Base-by-base conservation (phyloP, 2,797 vertebrate genomes). In the Brachyalestes nurse region DNA sequence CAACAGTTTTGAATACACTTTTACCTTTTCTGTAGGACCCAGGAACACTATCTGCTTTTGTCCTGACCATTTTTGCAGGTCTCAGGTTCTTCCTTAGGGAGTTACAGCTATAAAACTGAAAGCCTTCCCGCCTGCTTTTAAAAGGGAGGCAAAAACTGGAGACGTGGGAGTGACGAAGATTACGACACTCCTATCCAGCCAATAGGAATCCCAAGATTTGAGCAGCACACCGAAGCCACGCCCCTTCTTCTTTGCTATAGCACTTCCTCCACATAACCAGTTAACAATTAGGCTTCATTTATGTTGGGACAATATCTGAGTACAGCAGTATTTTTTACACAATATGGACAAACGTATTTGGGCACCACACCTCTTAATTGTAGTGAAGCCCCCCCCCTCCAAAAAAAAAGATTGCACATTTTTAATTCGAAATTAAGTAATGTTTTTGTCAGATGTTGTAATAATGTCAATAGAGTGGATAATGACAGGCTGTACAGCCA, bases 1-100 rank as follows among this genome's bases (percentile, higher is more conserved):
- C 64, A 7, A 21, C 10, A 34, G 2, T 17, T 14, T 2, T 17
- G 0, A 0, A 0, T 0, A 9, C 0, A 4, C 4, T 1, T 77
- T 60, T 88, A 95, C 94, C 94, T 93, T 95, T 95, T 60, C 94
- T 90, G 91, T 95, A 95, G 0, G 90, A 38, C 1, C 78, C 92
- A 2, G 94, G 93, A 0, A 94, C 93, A 47, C 89, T 91, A 61
- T 95, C 94, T n/a, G 94, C 94, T 86, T 95, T 95, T 17, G 94
- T 95, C 61, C 94, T 86, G 61, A 95, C 94, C 94, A 95, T 95
- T 1, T 76, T 34, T 12, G 0, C 75, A 14, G 4, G 0, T 55
- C 17, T 34, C 25, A 0, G 0, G 0, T 5, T 4, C 0, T 4
- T 42, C 1, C 21, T 38, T 17, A 14, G 5, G 1, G 8, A 25